Percentiles rank a stretch among this genome's conserved stretches.
Evolutionary conservation across 2,888 invertebrate species (phyloP).

Genomic region (Nephrotoma guestfalica): DNA sequence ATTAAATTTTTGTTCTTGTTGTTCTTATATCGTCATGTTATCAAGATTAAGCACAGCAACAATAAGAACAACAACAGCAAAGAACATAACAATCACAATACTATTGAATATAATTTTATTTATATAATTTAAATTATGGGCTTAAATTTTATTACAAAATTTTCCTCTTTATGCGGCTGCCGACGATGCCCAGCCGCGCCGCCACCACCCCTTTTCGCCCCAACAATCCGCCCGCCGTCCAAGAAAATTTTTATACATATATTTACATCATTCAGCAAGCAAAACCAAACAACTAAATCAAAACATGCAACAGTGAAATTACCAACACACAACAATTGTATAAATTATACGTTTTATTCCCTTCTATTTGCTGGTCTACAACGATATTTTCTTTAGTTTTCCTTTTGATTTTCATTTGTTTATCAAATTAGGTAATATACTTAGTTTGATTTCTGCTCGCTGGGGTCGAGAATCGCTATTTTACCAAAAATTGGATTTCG

Average conservation of each 20-base stretch:
- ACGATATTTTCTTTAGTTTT: not conserved
- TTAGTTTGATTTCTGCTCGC: too few species aligned
- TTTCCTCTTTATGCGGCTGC: not conserved
- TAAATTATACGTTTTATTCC: not conserved
- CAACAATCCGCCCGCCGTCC: not conserved
- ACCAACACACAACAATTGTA: not conserved
- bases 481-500: not conserved
- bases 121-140: not conserved
- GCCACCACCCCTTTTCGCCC: not conserved
- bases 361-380: not conserved
- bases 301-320: conserved; percentile 4
- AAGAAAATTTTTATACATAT: not conserved
- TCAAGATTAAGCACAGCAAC: not conserved
- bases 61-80: not conserved
- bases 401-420: not conserved
- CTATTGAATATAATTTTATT: not conserved
- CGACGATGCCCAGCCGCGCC: not conserved
- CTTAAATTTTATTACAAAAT: not conserved
- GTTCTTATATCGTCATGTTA: not conserved
- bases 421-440: too few species aligned
- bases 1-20: not conserved
- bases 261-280: not conserved
- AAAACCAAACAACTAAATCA: not conserved
- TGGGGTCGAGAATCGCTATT: not conserved
- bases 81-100: not conserved